phyloP scores from a whole-genome alignment of 2,113 vertebrate genomes.

The Labeo rohita region DNA sequence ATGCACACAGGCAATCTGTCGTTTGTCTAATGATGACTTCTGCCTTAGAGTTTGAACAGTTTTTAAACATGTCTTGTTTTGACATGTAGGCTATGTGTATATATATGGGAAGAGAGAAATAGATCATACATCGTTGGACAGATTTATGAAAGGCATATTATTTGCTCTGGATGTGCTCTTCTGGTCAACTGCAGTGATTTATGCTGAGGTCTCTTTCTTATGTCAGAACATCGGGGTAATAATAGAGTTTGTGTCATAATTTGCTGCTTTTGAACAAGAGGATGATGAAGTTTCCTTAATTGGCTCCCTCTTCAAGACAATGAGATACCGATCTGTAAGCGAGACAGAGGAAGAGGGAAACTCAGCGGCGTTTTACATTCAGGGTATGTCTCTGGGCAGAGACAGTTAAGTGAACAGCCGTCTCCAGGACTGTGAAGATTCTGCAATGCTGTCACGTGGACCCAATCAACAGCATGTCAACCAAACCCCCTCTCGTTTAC shows the following conservation, averaged over 20 bases:
- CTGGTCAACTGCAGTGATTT: constrained; percentile 3
- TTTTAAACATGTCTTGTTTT: not conserved
- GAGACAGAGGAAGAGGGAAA: not conserved
- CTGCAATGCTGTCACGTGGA: constrained; percentile 12
- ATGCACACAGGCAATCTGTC: not conserved
- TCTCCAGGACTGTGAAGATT: constrained; percentile 3
- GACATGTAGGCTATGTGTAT: too few relatives aligned
- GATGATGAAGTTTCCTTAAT: constrained; percentile 33
- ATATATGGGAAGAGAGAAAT: too few relatives aligned
- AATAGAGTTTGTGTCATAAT: constrained; percentile 31
- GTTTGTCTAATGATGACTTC: not conserved
- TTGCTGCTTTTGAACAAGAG: constrained; percentile 34
- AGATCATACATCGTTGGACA: too few relatives aligned
- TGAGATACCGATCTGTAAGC: not conserved
- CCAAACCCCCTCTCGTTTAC: not conserved
- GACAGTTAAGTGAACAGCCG: not conserved
- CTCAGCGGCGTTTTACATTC: not conserved
- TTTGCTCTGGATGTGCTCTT: not conserved
- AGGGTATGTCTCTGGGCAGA: not conserved
- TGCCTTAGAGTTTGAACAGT: not conserved
- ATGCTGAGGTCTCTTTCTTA: constrained; percentile 19
- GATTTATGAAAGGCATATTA: not conserved
- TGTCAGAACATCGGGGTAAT: not conserved
- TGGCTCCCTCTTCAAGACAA: constrained; percentile 17
- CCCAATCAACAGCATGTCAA: constrained; percentile 31